Base-by-base conservation (phyloP, 2,797 vertebrate genomes). In the Catostomus latipinnis region DNA sequence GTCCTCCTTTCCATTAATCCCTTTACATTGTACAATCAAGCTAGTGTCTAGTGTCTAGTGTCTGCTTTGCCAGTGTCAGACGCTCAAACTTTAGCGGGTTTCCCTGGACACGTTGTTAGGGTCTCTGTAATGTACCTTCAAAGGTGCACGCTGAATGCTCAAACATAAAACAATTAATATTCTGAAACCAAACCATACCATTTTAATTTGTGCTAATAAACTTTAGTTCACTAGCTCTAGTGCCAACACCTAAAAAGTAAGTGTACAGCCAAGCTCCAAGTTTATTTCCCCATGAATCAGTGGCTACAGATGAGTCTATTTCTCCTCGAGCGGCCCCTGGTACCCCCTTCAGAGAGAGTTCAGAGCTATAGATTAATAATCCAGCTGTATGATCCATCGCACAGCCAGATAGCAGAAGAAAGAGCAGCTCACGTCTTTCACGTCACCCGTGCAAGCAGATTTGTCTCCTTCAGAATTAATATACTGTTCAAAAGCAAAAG, bases 381-480 rank as follows among this genome's bases (percentile, higher is more conserved):
- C 80, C 63, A 53, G 18, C 1, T 3, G 34, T 63, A 48, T 50
- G 43, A 85, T 72, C 74, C 78, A 61, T 81, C 60, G 53, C 53
- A 13, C 58, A 34, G 74, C 60, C 82, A 74, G 80, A 82, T 67
- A 72, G 73, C 82, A 70, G 68, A 57, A 79, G 74, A 79, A 66
- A 66, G 57, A 68, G 43, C 6, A 68, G 48, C 72, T 73, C 63
- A 76, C 65, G 70, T 80, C 76, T 74, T 76, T 76, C 63, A 49
- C 11, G 62, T 52, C 63, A 56, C 57, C 43, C 1, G 18, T 48
- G 13, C 73, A 77, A 66, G 82, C 63, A 71, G 82, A 83, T 86
- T 83, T 80, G 82, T 86, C 84, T 76, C 69, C 62, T 82, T 86
- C 80, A 34, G 80, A 68, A 82, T 82, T 48, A 80, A 82, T 84